These are phyloP conservation scores for Hetaerina titia DNA, from an alignment of 2,888 invertebrate species.

Conservation along the genomic window DNA sequence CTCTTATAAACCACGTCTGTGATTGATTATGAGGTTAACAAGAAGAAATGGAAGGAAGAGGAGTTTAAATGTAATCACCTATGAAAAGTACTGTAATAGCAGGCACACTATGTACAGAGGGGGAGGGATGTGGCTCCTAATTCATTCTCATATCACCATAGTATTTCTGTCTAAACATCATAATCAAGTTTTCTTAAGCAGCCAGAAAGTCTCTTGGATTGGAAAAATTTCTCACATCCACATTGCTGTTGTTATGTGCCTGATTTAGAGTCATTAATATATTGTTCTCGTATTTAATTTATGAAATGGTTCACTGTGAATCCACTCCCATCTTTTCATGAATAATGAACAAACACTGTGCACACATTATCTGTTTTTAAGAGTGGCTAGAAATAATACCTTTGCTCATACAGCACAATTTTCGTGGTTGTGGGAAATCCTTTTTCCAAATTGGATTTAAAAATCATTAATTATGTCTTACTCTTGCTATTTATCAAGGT, in stretches of 20 bases:
- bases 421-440: conserved; percentile 58
- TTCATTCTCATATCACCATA: conserved; percentile 48
- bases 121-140: conserved; percentile 25
- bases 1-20: conserved; percentile 53
- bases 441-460: conserved; percentile 46
- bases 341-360: conserved; percentile 16
- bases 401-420: conserved; percentile 52
- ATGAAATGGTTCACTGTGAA: conserved; percentile 38
- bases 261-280: conserved; percentile 1
- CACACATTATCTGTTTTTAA: conserved; percentile 31
- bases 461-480: conserved; percentile 22
- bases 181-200: conserved; percentile 29
- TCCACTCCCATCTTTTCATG: conserved; percentile 34
- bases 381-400: conserved; percentile 41
- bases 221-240: conserved; percentile 47
- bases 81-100: conserved; percentile 49
- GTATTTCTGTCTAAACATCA: conserved; percentile 32
- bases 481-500: conserved; percentile 59
- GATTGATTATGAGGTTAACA: conserved; percentile 42
- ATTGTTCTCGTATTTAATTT: conserved; percentile 47
- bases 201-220: conserved; percentile 30
- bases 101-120: conserved; percentile 41
- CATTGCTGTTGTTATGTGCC: conserved; percentile 48
- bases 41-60: conserved; percentile 41
- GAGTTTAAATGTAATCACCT: conserved; percentile 16